Base-by-base conservation (phyloP, 2,113 vertebrate species). In the Oreochromis tanganicae region DNA sequence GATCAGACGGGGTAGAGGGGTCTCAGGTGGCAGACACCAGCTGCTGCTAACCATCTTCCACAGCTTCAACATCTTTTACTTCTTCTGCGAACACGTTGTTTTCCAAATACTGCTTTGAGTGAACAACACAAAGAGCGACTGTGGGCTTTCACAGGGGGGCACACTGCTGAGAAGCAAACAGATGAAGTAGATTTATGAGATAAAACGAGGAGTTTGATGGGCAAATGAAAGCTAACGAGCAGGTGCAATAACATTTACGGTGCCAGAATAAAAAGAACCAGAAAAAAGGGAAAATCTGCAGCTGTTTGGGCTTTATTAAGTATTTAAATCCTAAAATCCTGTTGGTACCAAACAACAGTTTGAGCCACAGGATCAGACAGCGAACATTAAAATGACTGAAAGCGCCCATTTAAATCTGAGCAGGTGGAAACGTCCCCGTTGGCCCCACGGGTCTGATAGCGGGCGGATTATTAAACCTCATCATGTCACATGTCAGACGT, bases 151-250 rank as follows among this genome's bases (percentile, higher is more conserved):
- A 41, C 0, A 0, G 36, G 1, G 6, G 63, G 66, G 12, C 7
- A 0, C 12, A 1, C 19, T 21, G 66, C 66, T 71, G 66, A 43
- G n/a, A 0, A 24, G 36, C n/a, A 2, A 41, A 68, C 19, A 68
- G 19, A 41, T 0, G 36, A 3, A 68, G 19, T 3, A 2, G 36
- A 24, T 68, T 68, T 41, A 68, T 3, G 12, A 43, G 66, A 43
- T 21, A 43, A 71, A 71, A 71, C 3, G 7, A 6, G 12, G 36
- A 41, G n/a, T 24, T 24, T 71, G n/a, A 21, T 13, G n/a, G 36
- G 1, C 3, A n/a, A 71, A 5, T 41, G 12, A 71, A 41, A 71
- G n/a, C 63, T 24, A 71, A 41, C 11, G 19, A 71, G 36, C 63
- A 71, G 36, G 66, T 43, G 36, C 10, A 43, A 71, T 0, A 66